Evolutionary conservation across 2,888 invertebrate genomes (phyloP).

Genomic region (Mythimna loreyi): DNA sequence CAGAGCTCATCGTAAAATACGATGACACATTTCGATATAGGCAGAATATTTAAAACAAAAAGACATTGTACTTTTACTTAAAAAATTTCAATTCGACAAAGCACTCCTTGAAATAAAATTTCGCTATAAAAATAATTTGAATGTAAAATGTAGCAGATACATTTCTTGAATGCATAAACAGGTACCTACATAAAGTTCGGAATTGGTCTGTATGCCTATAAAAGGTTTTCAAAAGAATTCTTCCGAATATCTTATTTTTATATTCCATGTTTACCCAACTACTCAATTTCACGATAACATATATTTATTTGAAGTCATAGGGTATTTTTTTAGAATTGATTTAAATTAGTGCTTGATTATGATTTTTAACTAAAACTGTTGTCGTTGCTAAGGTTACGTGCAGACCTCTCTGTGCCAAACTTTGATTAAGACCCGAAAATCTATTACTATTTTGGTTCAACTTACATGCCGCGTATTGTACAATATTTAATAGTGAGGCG

Average conservation of each 20-base stretch:
- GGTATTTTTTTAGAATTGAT: no score
- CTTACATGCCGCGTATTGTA: no score
- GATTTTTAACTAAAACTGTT: no score
- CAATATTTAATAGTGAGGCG: no score
- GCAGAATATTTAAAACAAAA: constrained; percentile 22
- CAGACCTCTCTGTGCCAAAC: no score
- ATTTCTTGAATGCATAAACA: constrained; percentile 46
- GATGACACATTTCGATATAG: constrained; percentile 10
- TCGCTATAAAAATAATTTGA: constrained; percentile 53
- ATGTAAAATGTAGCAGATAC: constrained; percentile 55
- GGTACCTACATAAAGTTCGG: constrained; percentile 32
- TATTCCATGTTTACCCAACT: background rate
- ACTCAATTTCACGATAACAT: constrained; percentile 8
- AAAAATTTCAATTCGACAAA: constrained; percentile 25
- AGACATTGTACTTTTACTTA: constrained; percentile 39
- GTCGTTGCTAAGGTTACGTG: no score
- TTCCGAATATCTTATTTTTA: constrained; percentile 47
- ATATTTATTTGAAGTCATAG: background rate
- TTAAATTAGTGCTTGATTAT: no score
- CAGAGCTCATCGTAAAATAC: constrained; percentile 12
- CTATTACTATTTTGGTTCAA: no score
- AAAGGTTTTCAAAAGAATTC: constrained; percentile 47
- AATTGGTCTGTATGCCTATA: constrained; percentile 36
- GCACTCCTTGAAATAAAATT: constrained; percentile 44
- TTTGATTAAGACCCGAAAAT: no score